Evolutionary conservation across 2,888 invertebrate genomes (phyloP).

Genomic region (Ennomos quercinarius): DNA sequence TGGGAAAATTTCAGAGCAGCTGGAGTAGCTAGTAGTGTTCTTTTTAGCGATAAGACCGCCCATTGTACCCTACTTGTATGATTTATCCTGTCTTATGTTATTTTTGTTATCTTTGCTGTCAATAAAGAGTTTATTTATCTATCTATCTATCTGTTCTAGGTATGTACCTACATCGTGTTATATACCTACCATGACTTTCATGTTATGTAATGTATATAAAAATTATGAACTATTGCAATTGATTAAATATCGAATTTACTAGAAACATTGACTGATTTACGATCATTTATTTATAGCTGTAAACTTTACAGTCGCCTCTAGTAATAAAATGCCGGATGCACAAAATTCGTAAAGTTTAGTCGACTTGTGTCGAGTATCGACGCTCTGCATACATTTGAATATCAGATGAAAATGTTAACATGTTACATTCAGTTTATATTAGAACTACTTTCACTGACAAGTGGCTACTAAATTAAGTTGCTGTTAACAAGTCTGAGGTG

Average conservation of each 20-base stretch:
- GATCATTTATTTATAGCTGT: slow-evolving; percentile 9
- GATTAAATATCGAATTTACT: not conserved
- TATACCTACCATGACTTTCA: too few relatives aligned
- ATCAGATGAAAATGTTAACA: slow-evolving; percentile 33
- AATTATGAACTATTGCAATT: too few relatives aligned
- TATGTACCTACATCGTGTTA: too few relatives aligned
- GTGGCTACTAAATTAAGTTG: slow-evolving; percentile 7
- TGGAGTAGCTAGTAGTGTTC: too few relatives aligned
- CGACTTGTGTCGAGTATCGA: slow-evolving; percentile 19
- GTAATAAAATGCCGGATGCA: slow-evolving; percentile 20
- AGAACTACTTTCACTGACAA: slow-evolving; percentile 37
- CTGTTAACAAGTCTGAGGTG: slow-evolving; percentile 6
- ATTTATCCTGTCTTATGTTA: too few relatives aligned
- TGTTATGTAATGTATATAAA: too few relatives aligned
- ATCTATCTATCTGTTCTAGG: too few relatives aligned
- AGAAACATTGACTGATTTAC: slow-evolving; percentile 7
- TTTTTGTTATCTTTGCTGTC: too few relatives aligned
- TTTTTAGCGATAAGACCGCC: too few relatives aligned
- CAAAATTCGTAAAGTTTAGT: slow-evolving; percentile 6
- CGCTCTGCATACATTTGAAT: slow-evolving; percentile 29
- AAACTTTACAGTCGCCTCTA: slow-evolving; percentile 14
- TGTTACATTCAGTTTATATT: slow-evolving; percentile 25
- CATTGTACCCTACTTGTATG: too few relatives aligned
- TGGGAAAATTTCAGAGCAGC: too few relatives aligned
- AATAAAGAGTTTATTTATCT: too few relatives aligned